These are phyloP conservation scores for Hoplodrina blanda DNA, from an alignment of 2,888 invertebrate genomes.

Conservation along the genomic window DNA sequence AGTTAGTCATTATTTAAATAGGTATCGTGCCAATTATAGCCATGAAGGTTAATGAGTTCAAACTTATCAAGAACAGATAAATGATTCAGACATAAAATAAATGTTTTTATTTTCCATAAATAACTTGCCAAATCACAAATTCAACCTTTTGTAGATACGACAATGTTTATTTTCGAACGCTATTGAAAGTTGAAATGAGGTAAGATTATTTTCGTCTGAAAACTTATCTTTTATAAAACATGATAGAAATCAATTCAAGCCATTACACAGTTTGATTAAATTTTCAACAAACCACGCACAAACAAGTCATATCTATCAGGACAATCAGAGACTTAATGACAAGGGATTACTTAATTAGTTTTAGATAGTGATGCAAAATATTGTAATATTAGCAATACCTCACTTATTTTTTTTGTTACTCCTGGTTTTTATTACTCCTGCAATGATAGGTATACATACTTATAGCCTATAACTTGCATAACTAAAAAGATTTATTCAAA, in stretches of 20 bases:
- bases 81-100: not conserved
- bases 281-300: not conserved
- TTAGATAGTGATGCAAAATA: conserved; percentile 7
- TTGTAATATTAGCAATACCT: not conserved
- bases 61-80: conserved; percentile 49
- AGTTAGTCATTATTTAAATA: conserved; percentile 22
- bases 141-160: not conserved
- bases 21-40: conserved; percentile 9
- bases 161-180: not conserved
- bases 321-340: conserved; percentile 1
- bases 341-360: conserved; percentile 20
- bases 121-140: not conserved
- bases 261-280: not conserved
- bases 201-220: not conserved
- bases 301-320: conserved; percentile 8
- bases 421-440: no score
- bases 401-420: no score
- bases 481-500: no score
- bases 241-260: not conserved
- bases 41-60: conserved; percentile 13
- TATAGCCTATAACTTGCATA: no score
- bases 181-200: conserved; percentile 3
- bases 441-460: no score
- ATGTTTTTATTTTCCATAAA: not conserved
- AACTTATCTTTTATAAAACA: not conserved